These are phyloP conservation scores for Dendronephthya gigantea DNA, from an alignment of 64 coral and sea anemone species.

Conservation along the genomic window DNA sequence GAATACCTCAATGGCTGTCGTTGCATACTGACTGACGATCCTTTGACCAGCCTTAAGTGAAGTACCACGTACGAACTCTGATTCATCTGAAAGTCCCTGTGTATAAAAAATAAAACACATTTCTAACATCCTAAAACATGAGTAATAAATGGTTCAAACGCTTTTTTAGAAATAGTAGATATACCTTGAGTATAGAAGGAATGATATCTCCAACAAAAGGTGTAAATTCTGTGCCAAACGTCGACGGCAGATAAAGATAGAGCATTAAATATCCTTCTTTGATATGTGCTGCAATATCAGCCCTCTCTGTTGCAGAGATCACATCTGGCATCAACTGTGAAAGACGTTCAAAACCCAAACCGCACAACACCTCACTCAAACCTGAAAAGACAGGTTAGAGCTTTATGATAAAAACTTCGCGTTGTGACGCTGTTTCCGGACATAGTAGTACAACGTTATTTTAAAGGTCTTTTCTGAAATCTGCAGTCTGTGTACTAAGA, in stretches of 20 bases:
- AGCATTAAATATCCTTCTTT: slow-evolving; percentile 89
- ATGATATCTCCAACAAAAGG: slow-evolving; percentile 76
- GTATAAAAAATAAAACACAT: not conserved
- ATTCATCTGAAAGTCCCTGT: slow-evolving; percentile 88
- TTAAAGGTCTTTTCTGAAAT: too few relatives aligned
- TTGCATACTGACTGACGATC: slow-evolving; percentile 78
- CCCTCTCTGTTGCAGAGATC: slow-evolving; percentile 66
- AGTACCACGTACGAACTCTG: slow-evolving; percentile 79
- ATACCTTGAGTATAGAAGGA: slow-evolving; percentile 81
- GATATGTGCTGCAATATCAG: slow-evolving; percentile 70
- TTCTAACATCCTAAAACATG: too few relatives aligned
- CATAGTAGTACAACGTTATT: too few relatives aligned
- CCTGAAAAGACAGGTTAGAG: slow-evolving; percentile 14
- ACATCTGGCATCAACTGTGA: slow-evolving; percentile 92
- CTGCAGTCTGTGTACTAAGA: too few relatives aligned
- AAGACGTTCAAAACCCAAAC: slow-evolving; percentile 57
- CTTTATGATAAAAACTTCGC: too few relatives aligned
- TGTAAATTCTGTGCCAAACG: slow-evolving; percentile 68
- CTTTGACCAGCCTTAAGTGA: slow-evolving; percentile 85
- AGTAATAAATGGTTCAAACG: too few relatives aligned
- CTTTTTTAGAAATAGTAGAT: too few relatives aligned
- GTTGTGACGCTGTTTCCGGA: too few relatives aligned
- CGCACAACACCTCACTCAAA: slow-evolving; percentile 86
- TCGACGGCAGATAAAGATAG: slow-evolving; percentile 80
- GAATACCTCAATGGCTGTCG: slow-evolving; percentile 76